Base-by-base conservation (phyloP, 2,113 vertebrate genomes). In the Himantopus leucocephalus region DNA sequence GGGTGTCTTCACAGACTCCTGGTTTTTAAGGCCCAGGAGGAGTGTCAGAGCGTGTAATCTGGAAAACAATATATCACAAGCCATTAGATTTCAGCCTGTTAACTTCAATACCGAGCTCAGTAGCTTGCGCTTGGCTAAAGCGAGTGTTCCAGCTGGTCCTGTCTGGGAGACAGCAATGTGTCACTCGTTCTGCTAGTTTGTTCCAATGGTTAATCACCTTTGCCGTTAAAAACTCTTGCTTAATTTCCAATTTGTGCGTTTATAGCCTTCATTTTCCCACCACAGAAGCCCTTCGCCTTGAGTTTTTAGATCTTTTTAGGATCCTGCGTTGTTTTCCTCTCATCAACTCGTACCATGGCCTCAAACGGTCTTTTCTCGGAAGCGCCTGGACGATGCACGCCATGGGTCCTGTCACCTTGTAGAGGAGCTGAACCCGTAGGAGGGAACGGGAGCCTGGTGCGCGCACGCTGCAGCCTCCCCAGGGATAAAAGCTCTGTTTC, bases 101-200 rank as follows among this genome's bases (percentile, higher is more conserved):
- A 58, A 12, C 27, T 85, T 45, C 48, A n/a, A 2, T 5, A 30
- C 18, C 0, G 1, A 52, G 76, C 66, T 76, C 1, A 1, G 52
- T 37, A 32, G 32, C 75, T 56, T 20, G 63, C 0, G 2, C 68
- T 76, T 60, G 78, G 75, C 62, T 71, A 21, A 39, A 70, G 78
- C 4, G 0, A 3, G 3, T 21, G 60, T 55, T 58, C 52, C 74
- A 81, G 52, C 48, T 26, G 85, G 34, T 77, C 50, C 50, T 71
- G 66, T 64, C 84, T 35, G 71, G 47, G 35, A 45, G 58, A 37
- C 67, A 47, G 34, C 70, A 59, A 6, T 0, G 17, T 68, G 64
- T 64, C 86, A 34, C 43, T 81, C 5, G 2, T 72, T 34, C 48
- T 35, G 90, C 12, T 78, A 26, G 13, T 58, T 85, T 60, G 70